Percentiles rank a stretch among this genome's conserved stretches.
Evolutionary conservation across 2,888 invertebrate species (phyloP).

Genomic region (Pecten maximus): DNA sequence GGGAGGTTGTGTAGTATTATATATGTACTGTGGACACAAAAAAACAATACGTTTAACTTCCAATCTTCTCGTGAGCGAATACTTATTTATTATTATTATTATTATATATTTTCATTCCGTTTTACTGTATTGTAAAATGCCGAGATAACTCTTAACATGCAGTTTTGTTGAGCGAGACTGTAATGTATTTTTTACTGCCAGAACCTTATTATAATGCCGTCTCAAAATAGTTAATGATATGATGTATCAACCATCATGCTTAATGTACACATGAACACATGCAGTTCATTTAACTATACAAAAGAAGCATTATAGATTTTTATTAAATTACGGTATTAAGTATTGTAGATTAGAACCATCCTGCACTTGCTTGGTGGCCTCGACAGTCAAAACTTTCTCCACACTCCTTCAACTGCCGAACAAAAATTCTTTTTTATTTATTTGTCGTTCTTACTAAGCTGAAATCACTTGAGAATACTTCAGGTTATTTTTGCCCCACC

Average conservation of each 20-base stretch:
- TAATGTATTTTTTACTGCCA: background rate
- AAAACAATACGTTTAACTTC: background rate
- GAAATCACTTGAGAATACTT: constrained; percentile 28
- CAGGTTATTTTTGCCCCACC: background rate
- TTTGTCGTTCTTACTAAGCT: background rate
- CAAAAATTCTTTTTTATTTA: constrained; percentile 14
- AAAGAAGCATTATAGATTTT: background rate
- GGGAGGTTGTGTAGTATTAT: background rate
- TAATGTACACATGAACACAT: constrained; percentile 33
- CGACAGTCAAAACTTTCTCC: background rate
- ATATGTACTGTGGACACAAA: background rate
- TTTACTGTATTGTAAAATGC: background rate
- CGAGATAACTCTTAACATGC: background rate
- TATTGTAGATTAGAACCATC: background rate
- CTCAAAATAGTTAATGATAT: background rate
- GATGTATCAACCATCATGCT: background rate
- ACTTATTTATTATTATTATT: background rate
- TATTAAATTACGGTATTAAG: background rate
- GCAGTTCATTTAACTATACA: constrained; percentile 17
- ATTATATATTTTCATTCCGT: background rate
- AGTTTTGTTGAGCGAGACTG: background rate
- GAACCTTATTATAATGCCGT: background rate
- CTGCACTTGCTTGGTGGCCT: constrained; percentile 5
- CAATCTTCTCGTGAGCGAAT: background rate
- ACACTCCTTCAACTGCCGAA: background rate